Evolutionary conservation across 2,113 vertebrate species (phyloP).

Genomic region (Saguinus midas): DNA sequence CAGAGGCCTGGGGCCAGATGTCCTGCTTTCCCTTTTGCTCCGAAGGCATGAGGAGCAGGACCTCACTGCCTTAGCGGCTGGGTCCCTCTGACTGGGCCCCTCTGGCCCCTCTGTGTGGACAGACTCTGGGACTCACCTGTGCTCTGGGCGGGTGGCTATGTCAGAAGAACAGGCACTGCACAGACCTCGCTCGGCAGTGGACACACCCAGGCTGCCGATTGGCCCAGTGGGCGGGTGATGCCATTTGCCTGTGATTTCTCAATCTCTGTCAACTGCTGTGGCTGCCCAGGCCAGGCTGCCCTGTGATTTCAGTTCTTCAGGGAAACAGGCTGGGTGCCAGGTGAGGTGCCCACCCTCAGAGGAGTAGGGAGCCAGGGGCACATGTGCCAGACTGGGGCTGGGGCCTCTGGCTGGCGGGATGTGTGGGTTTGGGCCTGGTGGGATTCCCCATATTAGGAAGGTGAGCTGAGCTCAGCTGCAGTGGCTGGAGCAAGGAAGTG

Average conservation of each 20-base stretch:
- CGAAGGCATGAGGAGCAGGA: not conserved
- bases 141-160: not conserved
- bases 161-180: not conserved
- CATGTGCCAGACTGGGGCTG: not conserved
- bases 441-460: slow-evolving; percentile 24
- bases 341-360: rapidly evolving
- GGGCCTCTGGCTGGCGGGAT: not conserved
- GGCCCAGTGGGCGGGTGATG: not conserved
- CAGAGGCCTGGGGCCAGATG: not conserved
- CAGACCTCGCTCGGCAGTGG: not conserved
- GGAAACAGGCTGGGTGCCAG: not conserved
- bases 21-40: not conserved
- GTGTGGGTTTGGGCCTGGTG: not conserved
- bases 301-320: not conserved
- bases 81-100: not conserved
- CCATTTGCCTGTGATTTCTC: not conserved
- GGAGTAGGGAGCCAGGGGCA: not conserved
- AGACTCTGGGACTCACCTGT: not conserved
- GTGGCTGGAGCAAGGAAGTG: not conserved
- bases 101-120: not conserved
- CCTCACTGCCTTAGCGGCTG: not conserved
- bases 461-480: not conserved
- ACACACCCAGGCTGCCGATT: not conserved
- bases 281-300: not conserved
- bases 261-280: not conserved